phyloP scores from a whole-genome alignment of 2,888 invertebrate genomes.

The Nasonia oneida region DNA sequence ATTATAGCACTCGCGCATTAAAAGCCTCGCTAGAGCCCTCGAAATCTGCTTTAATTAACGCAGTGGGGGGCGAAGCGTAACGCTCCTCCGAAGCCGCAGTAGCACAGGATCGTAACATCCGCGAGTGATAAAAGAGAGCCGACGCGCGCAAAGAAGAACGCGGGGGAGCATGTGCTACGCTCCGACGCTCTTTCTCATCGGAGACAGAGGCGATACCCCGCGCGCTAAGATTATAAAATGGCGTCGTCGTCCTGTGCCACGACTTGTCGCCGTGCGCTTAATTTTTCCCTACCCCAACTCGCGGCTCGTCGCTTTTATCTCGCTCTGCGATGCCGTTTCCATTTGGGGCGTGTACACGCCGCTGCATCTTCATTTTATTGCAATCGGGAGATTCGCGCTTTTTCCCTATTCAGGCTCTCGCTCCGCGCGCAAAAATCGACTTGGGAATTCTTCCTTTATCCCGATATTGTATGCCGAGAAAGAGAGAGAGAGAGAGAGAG shows the following conservation, averaged over 20 bases:
- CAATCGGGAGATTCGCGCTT: conserved; percentile 17
- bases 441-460: conserved; percentile 27
- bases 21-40: background rate
- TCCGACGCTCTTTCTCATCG: background rate
- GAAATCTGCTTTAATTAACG: conserved; percentile 22
- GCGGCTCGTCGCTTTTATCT: background rate
- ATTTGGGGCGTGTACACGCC: background rate
- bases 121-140: background rate
- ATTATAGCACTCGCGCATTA: background rate
- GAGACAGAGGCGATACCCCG: conserved; percentile 19
- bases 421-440: conserved; percentile 21
- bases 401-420: background rate
- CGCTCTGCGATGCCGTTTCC: background rate
- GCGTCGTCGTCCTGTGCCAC: background rate
- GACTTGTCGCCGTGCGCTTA: conserved; percentile 20
- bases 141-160: background rate
- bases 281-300: conserved; percentile 1
- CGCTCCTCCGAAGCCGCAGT: background rate
- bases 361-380: conserved; percentile 7
- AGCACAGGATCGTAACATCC: background rate
- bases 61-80: background rate
- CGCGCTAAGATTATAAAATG: conserved; percentile 51
- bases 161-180: background rate
- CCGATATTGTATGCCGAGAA: background rate
- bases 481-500: no score